Conservation (phyloP, 2,113 vertebrate species). For the Gallinago jamesoni region DNA sequence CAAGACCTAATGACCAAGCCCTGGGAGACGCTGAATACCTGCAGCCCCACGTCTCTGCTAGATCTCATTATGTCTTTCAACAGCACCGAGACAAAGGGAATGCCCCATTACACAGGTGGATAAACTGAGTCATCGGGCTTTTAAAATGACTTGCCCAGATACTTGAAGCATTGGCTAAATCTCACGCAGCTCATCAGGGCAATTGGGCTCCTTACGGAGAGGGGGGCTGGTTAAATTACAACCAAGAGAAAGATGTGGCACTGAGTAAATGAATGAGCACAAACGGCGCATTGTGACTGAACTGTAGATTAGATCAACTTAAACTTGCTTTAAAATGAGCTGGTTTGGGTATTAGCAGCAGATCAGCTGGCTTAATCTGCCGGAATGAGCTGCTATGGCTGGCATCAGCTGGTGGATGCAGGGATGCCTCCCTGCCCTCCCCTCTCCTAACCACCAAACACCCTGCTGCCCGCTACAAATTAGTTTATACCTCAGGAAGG, state of each 20-base stretch:
- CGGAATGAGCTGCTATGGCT: fast-evolving
- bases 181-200: not conserved
- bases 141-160: constrained; percentile 43
- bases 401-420: not conserved
- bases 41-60: not conserved
- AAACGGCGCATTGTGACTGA: not conserved
- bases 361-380: not conserved
- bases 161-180: constrained; percentile 17
- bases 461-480: constrained; percentile 53
- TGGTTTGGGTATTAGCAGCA: not conserved
- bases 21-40: constrained; percentile 25
- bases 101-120: constrained; percentile 52
- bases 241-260: not conserved
- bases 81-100: constrained; percentile 38
- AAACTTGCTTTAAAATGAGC: not conserved
- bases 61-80: constrained; percentile 50
- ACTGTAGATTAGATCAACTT: not conserved
- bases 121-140: constrained; percentile 48
- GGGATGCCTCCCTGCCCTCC: not conserved
- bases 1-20: constrained; percentile 41
- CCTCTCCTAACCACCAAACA: constrained; percentile 15
- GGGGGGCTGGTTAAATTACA: not conserved
- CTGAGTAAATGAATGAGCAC: not conserved
- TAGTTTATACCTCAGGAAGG: constrained; percentile 19
- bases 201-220: not conserved